Evolutionary conservation across 2,888 invertebrate genomes (phyloP), one percentile per base, ranked within the genome.

Genomic region (Anaspis maculata): DNA sequence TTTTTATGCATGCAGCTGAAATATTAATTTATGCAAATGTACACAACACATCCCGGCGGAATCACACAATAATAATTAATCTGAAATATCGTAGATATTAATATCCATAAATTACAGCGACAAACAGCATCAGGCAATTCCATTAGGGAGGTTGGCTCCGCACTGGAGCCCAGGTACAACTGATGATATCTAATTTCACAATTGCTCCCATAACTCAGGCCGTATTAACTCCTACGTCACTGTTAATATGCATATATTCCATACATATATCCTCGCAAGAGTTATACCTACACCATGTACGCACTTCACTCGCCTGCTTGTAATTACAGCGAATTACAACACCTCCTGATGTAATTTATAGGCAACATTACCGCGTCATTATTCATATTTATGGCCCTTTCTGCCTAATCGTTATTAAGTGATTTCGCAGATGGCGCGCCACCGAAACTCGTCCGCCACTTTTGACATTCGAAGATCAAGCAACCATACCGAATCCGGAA

Each of bases 171-270:
- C 49, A 51, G 51, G 52, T 50, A 49, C 42, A 45, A 44, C 49
- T 40, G 34, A n/a, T n/a, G n/a, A 59, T 59, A 59, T 61, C 57
- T 61, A 61, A 63, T 63, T 61, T 59, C 62, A 52, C 59, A 62
- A 62, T 63, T 63, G 62, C 58, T 55, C 57, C 56, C 60, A 61
- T 63, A 62, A 63, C 53, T 62, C 61, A 61, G 53, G 15, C 23
- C 26, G 25, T 27, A 31, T 31, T 31, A 31, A 31, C 24, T 22
- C 21, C 19, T 21, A 25, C 16, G 31, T 31, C 31, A 31, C 16
- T 3, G 15, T n/a, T 14, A 10, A 5, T 11, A 25, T 25, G 15
- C 25, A 25, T 12, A 10, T 13, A 32, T 41, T 13, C 25, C 6
- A 25, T 3, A 25, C 13, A n/a, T 3, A 25, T 10, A 9, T 2